A percentile compares a stretch with the other conserved stretches of the same genome.
Evolutionary conservation across 1,140 invertebrate genomes (phyloP).

Genomic region (Lepidotrigona ventralis): DNA sequence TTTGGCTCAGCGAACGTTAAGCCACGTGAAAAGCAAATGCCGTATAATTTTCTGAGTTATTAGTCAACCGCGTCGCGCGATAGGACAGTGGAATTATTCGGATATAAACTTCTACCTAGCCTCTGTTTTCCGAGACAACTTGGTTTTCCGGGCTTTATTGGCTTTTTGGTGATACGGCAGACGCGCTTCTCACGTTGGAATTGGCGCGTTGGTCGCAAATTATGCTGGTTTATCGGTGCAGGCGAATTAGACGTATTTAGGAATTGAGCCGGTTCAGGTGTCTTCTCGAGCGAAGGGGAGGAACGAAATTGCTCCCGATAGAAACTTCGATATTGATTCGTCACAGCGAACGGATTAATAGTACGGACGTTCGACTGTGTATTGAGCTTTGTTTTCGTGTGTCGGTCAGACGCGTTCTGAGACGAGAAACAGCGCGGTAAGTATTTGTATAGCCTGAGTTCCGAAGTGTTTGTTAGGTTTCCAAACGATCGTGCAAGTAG

Average conservation of each 20-base stretch:
- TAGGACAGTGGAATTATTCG: slow-evolving; percentile 30
- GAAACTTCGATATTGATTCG: neutral
- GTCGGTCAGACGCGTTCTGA: too few species aligned
- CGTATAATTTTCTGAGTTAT: slow-evolving; percentile 58
- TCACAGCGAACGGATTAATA: neutral
- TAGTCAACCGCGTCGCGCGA: slow-evolving; percentile 1
- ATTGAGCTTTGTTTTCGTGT: neutral
- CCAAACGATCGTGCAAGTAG: too few species aligned
- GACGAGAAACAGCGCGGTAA: too few species aligned
- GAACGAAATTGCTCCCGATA: neutral
- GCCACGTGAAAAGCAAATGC: slow-evolving; percentile 46
- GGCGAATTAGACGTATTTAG: neutral
- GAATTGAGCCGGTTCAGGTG: neutral
- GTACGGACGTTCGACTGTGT: neutral
- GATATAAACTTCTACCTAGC: neutral
- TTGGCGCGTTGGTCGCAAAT: neutral
- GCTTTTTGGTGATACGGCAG: neutral
- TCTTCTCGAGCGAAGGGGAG: neutral
- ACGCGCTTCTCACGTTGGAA: neutral
- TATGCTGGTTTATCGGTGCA: neutral
- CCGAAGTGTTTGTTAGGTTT: too few species aligned
- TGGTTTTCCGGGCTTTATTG: neutral
- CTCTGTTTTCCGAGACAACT: neutral
- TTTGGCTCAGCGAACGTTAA: slow-evolving; percentile 41
- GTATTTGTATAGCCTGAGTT: too few species aligned